These are phyloP conservation scores for Lagria hirta DNA, from an alignment of 2,888 invertebrate genomes.

Conservation along the genomic window DNA sequence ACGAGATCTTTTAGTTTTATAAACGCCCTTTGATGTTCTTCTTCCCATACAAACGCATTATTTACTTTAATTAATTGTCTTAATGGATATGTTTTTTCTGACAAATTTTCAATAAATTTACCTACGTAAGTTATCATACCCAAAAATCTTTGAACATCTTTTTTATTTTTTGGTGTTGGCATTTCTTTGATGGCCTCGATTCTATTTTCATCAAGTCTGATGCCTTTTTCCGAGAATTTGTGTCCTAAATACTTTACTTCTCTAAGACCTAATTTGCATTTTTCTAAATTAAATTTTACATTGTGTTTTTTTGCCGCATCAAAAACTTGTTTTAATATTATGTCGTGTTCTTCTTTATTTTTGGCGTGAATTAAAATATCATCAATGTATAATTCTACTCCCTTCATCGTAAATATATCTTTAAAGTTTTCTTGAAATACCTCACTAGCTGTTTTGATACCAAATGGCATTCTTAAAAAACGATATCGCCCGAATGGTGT, in stretches of 20 bases:
- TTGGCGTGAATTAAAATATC: slow-evolving; percentile 26
- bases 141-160: slow-evolving; percentile 36
- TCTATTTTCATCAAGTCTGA: slow-evolving; percentile 28
- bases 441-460: slow-evolving; percentile 15
- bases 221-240: slow-evolving; percentile 27
- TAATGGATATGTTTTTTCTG: slow-evolving; percentile 21
- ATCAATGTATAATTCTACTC: too few relatives aligned
- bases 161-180: slow-evolving; percentile 31
- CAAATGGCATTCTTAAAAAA: slow-evolving; percentile 23
- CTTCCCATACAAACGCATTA: slow-evolving; percentile 27
- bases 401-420: slow-evolving; percentile 10
- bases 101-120: slow-evolving; percentile 29
- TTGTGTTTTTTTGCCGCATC: slow-evolving; percentile 26
- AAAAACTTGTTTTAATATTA: slow-evolving; percentile 28
- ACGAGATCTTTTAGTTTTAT: slow-evolving; percentile 22
- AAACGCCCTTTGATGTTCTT: slow-evolving; percentile 23
- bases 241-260: slow-evolving; percentile 33
- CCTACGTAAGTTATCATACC: slow-evolving; percentile 39
- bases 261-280: slow-evolving; percentile 30
- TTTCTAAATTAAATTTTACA: slow-evolving; percentile 32
- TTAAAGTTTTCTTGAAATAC: slow-evolving; percentile 19
- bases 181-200: slow-evolving; percentile 32
- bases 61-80: slow-evolving; percentile 28
- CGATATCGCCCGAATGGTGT: slow-evolving; percentile 28
- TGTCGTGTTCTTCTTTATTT: slow-evolving; percentile 23